A percentile compares a stretch with the other conserved stretches of the same genome.
phyloP scores from a whole-genome alignment of 2,888 invertebrate species.

The Fissipunctia ypsillon region DNA sequence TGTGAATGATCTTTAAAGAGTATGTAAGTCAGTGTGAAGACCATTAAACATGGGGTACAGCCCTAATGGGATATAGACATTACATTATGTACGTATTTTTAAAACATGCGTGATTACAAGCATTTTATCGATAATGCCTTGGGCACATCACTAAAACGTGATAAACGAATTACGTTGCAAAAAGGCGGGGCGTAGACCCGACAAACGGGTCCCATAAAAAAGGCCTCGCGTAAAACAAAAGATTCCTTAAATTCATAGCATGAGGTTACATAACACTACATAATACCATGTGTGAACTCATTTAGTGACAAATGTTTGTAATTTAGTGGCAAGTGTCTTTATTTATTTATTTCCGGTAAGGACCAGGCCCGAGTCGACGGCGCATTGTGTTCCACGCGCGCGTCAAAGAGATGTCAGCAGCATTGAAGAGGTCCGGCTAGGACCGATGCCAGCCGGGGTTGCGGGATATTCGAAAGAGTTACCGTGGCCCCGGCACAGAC shows the following conservation, averaged over 20 bases:
- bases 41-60: not conserved
- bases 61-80: not conserved
- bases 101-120: not conserved
- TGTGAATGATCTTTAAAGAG: not conserved
- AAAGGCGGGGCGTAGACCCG: slow-evolving; percentile 59
- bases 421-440: no score
- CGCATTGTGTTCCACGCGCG: no score
- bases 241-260: slow-evolving; percentile 64
- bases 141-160: slow-evolving; percentile 61
- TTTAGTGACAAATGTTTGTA: slow-evolving; percentile 45
- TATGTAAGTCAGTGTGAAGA: not conserved
- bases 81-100: not conserved
- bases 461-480: no score
- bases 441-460: no score
- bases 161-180: slow-evolving; percentile 65
- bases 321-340: slow-evolving; percentile 53
- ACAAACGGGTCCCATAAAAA: slow-evolving; percentile 68
- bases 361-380: no score
- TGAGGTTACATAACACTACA: slow-evolving; percentile 53
- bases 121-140: slow-evolving; percentile 49
- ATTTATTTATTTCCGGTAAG: no score
- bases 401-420: no score
- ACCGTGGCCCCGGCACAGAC: no score
- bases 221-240: slow-evolving; percentile 65
- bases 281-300: slow-evolving; percentile 36